These are phyloP conservation scores for Plagodis dolabraria DNA, from an alignment of 2,888 invertebrate genomes.

Conservation along the genomic window DNA sequence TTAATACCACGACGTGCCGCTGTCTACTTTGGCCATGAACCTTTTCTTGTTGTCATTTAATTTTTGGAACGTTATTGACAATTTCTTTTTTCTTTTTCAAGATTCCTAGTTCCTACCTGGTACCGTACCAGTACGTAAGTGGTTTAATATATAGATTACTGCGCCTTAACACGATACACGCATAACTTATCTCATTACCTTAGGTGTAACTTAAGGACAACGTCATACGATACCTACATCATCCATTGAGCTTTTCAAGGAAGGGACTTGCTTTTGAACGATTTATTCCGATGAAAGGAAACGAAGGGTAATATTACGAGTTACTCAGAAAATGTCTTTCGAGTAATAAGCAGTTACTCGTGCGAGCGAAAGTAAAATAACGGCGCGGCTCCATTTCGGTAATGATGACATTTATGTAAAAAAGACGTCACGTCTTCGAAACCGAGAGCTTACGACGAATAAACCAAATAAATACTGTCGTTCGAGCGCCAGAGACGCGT, in stretches of 20 bases:
- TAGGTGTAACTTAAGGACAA: no score
- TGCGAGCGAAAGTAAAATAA: constrained; percentile 10
- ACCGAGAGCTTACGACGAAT: constrained; percentile 2
- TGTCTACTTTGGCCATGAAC: no score
- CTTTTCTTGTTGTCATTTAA: no score
- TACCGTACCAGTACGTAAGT: no score
- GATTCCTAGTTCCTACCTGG: no score
- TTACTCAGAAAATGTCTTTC: constrained; percentile 8
- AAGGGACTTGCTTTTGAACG: constrained; percentile 3
- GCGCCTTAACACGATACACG: no score
- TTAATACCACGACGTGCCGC: no score
- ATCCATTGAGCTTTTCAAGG: not conserved
- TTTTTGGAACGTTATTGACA: no score
- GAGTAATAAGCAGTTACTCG: not conserved
- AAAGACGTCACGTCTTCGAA: constrained; percentile 7
- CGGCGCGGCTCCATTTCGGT: constrained; percentile 15
- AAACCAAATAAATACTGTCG: constrained; percentile 1
- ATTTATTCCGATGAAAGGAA: not conserved
- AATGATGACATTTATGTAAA: constrained; percentile 13
- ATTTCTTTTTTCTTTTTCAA: no score
- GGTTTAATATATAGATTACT: no score
- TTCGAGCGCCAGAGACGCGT: not conserved
- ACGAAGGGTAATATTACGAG: constrained; percentile 1
- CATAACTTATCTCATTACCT: no score
- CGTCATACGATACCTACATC: not conserved